These are phyloP conservation scores for Abrostola tripartita DNA, from an alignment of 2,888 invertebrate genomes.

Conservation along the genomic window DNA sequence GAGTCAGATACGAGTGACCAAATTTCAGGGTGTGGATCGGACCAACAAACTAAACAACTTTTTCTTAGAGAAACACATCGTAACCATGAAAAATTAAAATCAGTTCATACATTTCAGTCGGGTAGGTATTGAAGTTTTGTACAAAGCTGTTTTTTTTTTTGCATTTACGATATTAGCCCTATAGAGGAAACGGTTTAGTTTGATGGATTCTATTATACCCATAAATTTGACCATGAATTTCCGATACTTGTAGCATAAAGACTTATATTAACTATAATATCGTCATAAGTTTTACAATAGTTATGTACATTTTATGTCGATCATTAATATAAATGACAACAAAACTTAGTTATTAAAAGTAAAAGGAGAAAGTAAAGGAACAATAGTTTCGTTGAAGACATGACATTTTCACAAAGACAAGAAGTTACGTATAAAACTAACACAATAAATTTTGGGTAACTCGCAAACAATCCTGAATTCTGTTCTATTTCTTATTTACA, in stretches of 20 bases:
- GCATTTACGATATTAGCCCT: no score
- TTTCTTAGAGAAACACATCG: no score
- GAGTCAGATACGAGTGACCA: no score
- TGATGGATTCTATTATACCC: no score
- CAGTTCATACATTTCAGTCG: no score
- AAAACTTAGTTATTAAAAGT: constrained; percentile 25
- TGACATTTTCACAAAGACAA: constrained; percentile 21
- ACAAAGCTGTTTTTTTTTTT: no score
- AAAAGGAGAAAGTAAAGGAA: constrained; percentile 42
- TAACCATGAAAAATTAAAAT: no score
- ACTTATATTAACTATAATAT: constrained; percentile 12
- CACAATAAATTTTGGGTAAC: constrained; percentile 62
- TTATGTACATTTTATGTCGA: constrained; percentile 28
- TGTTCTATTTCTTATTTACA: constrained; percentile 68
- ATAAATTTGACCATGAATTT: no score
- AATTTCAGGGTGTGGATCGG: no score
- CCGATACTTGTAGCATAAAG: background rate
- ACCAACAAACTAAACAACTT: no score
- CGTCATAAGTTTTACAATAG: constrained; percentile 10
- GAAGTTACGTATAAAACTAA: constrained; percentile 37
- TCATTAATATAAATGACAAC: constrained; percentile 9
- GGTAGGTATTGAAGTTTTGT: no score
- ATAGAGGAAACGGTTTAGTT: no score
- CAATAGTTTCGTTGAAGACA: constrained; percentile 41
- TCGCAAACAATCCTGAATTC: constrained; percentile 60